phyloP scores from a whole-genome alignment of 2,113 vertebrate genomes.

The Sinocyclocheilus anophthalmus region DNA sequence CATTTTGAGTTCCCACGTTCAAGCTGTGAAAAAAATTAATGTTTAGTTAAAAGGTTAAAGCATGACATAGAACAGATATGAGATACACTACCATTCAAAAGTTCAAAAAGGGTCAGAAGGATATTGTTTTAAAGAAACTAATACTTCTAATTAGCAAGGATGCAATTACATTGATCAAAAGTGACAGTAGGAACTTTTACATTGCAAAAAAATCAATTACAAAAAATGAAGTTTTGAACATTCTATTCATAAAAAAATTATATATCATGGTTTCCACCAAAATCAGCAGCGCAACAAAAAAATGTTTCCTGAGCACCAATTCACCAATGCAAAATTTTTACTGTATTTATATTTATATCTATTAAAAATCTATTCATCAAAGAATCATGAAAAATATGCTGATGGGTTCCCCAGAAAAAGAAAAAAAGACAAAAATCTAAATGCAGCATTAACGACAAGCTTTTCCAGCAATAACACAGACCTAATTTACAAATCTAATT shows the following conservation, averaged over 20 bases:
- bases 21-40: conserved; percentile 35
- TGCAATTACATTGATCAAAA: background rate
- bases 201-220: background rate
- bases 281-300: background rate
- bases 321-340: too few species aligned
- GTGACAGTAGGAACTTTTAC: background rate
- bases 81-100: background rate
- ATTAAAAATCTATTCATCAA: background rate
- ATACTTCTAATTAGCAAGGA: background rate
- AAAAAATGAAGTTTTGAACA: background rate
- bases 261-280: background rate
- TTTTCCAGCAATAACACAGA: background rate
- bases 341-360: too few species aligned
- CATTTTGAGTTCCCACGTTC: conserved; percentile 62
- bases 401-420: background rate
- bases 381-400: background rate
- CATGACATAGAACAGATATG: background rate
- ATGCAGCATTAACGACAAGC: background rate
- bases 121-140: background rate
- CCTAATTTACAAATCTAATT: background rate
- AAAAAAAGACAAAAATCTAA: background rate
- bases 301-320: background rate
- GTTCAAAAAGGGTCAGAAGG: background rate
- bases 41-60: background rate
- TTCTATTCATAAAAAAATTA: background rate